Evolutionary conservation across 2,113 vertebrate genomes (phyloP), one percentile per base, ranked within the genome.

Genomic region (Tretioscincus oriximinensis): DNA sequence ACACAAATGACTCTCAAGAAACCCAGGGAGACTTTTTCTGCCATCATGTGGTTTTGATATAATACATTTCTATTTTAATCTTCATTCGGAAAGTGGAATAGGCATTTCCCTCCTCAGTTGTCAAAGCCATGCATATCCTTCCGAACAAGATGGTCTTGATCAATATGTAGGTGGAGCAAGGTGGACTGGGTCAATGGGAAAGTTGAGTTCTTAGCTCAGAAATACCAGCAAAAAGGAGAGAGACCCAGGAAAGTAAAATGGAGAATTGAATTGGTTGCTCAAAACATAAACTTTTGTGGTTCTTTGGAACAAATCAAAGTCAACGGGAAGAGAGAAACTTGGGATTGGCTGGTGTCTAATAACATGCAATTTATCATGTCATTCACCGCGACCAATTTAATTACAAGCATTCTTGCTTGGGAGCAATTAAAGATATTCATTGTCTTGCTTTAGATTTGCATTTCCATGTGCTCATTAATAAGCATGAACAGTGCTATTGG

Each of bases 341-440:
- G 29, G 67, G 47, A 74, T 66, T 67, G 21, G 71, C 21, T 67
- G 26, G 47, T 81, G 24, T 66, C 28, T 71, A 69, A 74, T 78
- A 75, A 41, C n/a, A 71, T 54, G 76, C 45, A 58, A 71, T 66
- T 60, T 54, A 70, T 29, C 80, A 68, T 67, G 75, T 73, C 51
- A 16, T 63, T 87, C 54, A 68, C 28, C 83, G 78, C 78, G 77
- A 64, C 2, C 71, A 67, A 73, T 61, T 74, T 83, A 81, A 85
- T 65, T 76, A 58, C 61, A 74, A 76, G 73, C 29, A 47, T 60
- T 84, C 81, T 26, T 54, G 75, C 70, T 86, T 63, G 70, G 75
- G 79, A 81, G 80, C 83, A 73, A 76, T 82, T 74, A 86, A 81
- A 86, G 84, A 81, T 82, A 69, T 66, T 22, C 54, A 66, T 72